A percentile compares a stretch with the other conserved stretches of the same genome.
Evolutionary conservation across 2,797 vertebrate genomes (phyloP).

Genomic region (Prionace glauca): DNA sequence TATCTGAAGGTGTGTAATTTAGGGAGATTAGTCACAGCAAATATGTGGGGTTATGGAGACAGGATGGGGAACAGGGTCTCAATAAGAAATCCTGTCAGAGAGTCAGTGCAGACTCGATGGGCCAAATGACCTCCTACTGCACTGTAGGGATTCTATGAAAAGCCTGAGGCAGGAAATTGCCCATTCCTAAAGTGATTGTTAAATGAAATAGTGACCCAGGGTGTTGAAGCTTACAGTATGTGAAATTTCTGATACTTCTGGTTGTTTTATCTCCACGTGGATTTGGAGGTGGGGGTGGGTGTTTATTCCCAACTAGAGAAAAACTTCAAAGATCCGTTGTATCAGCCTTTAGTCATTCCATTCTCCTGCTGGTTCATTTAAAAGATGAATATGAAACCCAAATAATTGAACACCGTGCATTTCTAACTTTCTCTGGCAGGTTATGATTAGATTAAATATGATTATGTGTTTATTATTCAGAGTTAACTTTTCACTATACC

Average conservation of each 20-base stretch:
- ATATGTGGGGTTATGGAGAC: no score
- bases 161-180: not conserved
- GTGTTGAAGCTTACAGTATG: not conserved
- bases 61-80: no score
- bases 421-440: not conserved
- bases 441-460: not conserved
- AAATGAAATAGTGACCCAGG: not conserved
- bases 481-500: not conserved
- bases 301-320: not conserved
- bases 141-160: no score
- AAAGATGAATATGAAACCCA: not conserved
- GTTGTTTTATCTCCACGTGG: not conserved
- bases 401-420: not conserved
- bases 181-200: not conserved
- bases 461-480: not conserved
- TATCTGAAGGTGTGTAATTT: no score
- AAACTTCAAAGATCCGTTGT: not conserved
- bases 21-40: no score
- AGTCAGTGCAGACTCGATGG: no score
- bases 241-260: not conserved
- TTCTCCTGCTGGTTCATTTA: not conserved
- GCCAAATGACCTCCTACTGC: no score
- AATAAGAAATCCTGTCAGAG: no score
- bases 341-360: not conserved
- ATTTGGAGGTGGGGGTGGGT: not conserved